Base-by-base conservation (phyloP, 2,888 invertebrate genomes). In the Drosophila eohydei region DNA sequence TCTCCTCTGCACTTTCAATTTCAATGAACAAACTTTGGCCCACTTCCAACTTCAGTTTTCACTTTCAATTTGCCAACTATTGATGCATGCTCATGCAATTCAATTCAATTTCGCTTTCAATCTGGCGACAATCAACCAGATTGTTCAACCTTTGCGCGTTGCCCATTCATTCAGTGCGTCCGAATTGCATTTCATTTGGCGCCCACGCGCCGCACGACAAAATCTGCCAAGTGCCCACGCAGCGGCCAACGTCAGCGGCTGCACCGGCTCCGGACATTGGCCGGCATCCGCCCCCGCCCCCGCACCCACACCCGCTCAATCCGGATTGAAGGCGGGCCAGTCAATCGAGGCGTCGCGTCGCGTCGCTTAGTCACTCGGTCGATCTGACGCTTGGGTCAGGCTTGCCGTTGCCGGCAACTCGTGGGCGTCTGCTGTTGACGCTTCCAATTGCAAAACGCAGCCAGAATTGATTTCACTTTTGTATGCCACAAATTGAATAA, bases 401-500 rank as follows among this genome's bases (percentile, higher is more conserved):
- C 43, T 40, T 4, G 32, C 32, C 64, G 66, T 52, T 3, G 50
- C 50, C 32, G 56, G 55, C 60, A 54, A 11, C 55, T 61, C 70
- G 78, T 80, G 62, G 78, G 77, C 75, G 78, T 55, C 43, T 44
- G 50, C 63, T 58, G 71, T 68, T 75, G 80, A 71, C 71, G 85
- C 88, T 83, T 88, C 83, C 87, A 83, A 83, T 83, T 88, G 81
- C 81, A 66, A 75, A 77, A 73, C 80, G 86, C 80, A 74, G 52
- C 69, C 61, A 81, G 84, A 88, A 86, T 86, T 88, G 89, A 84
- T 88, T 86, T 88, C 87, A 77, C 84, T 83, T 83, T 84, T 78
- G 57, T 59, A 59, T 63, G 59, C 65, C 68, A 55, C 14, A 80
- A 74, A 63, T 74, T 74, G 54, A 62, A 77, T 74, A 63, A 71